Evolutionary conservation across 2,113 vertebrate genomes (phyloP), one percentile per base, ranked within the genome.

Genomic region (Sinocyclocheilus rhinocerous): DNA sequence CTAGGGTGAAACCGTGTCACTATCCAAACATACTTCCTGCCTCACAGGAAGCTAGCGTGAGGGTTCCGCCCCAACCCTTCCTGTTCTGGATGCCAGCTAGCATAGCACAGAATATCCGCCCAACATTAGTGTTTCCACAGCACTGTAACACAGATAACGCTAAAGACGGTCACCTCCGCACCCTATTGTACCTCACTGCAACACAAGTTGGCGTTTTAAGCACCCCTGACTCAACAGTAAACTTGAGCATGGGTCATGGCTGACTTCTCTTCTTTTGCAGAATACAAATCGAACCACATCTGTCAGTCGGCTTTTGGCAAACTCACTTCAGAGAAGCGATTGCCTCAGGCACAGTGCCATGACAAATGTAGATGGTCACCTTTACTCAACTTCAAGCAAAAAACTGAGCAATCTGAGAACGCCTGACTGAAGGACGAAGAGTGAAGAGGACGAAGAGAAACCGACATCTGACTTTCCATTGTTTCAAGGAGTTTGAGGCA

Each of bases 11-110:
- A 70, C 45, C 1, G 65, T 18, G 22, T 22, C 10, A 63, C 36
- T 29, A 80, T 63, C 77, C 61, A 33, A 76, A 73, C 72, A 45
- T 45, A 85, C 81, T 87, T 91, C 87, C 90, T 91, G 83, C 57
- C 81, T 83, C 33, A 86, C 89, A 89, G 89, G 89, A 91, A 90
- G 79, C 78, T 52, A 18, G 85, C 12, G 81, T 85, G 87, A 87
- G 83, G 83, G 85, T 83, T 86, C 83, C 52, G 22, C 73, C 92
- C 91, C 90, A 89, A 82, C 92, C 92, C 90, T 95, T 94, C 92
- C 93, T 93, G 92, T 92, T 89, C 80, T 85, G 75, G 6, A 1
- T 73, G 88, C 77, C 85, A 87, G 83, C 61, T 78, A 48, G 76
- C 67, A 55, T 52, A 85, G 13, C 61, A 79, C 33, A 52, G 18